Evolutionary conservation across 2,113 vertebrate genomes (phyloP).

Genomic region (Dascyllus trimaculatus): DNA sequence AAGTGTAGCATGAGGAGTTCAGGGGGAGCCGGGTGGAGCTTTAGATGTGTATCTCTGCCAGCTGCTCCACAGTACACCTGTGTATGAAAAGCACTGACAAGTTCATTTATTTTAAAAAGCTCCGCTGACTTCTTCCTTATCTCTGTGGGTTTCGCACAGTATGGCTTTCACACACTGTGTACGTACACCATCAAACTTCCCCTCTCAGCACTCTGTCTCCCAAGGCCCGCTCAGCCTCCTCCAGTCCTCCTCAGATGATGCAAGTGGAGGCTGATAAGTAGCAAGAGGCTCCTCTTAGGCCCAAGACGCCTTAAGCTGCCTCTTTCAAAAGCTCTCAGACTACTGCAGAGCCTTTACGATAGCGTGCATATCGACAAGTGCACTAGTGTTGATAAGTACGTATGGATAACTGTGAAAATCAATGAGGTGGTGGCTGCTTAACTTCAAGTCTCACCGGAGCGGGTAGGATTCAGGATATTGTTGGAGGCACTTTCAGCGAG

Average conservation of each 20-base stretch:
- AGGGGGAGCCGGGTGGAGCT: conserved; percentile 2
- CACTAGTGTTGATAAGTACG: conserved; percentile 26
- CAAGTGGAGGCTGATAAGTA: conserved; percentile 43
- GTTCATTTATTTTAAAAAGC: background rate
- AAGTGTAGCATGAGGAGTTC: conserved; percentile 37
- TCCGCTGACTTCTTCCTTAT: conserved; percentile 4
- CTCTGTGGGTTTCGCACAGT: conserved; percentile 1
- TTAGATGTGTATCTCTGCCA: conserved; percentile 16
- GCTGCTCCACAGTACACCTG: conserved; percentile 32
- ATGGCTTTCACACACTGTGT: background rate
- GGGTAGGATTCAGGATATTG: conserved; percentile 6
- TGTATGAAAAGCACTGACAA: conserved; percentile 10
- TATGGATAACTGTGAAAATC: conserved; percentile 10
- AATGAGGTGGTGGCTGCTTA: conserved; percentile 2
- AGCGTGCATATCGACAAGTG: conserved; percentile 8
- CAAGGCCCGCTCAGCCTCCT: conserved; percentile 1
- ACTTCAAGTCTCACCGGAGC: conserved; percentile 1
- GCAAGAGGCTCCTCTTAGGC: conserved; percentile 36
- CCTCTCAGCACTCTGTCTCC: conserved; percentile 1
- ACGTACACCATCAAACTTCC: conserved; percentile 14
- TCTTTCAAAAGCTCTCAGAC: conserved; percentile 14
- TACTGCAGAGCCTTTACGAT: conserved; percentile 15
- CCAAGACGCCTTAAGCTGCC: background rate
- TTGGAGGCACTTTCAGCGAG: background rate
- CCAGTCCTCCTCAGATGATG: conserved; percentile 41